Evolutionary conservation across 2,113 vertebrate genomes (phyloP).

Genomic region (Corythornis cristatus): DNA sequence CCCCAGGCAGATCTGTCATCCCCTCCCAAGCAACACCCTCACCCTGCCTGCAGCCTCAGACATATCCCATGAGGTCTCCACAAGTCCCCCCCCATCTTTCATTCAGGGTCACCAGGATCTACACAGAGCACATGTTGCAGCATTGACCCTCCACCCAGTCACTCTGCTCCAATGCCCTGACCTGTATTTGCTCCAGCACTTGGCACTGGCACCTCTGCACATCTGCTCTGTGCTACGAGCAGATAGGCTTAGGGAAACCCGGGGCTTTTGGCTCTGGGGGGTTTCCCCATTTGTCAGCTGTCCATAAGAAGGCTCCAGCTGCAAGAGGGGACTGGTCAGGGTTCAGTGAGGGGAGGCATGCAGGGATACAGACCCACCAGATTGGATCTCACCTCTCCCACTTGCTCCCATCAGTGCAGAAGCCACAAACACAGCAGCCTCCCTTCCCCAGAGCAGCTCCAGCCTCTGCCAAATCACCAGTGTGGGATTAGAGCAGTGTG

Average conservation of each 20-base stretch:
- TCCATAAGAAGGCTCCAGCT: background rate
- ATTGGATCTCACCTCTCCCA: background rate
- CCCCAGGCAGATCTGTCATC: background rate
- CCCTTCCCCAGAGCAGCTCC: background rate
- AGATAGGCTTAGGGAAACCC: background rate
- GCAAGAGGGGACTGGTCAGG: background rate
- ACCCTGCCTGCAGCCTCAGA: background rate
- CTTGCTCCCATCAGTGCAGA: background rate
- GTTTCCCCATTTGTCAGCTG: background rate
- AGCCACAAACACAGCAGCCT: background rate
- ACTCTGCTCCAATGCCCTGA: background rate
- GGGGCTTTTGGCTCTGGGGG: background rate
- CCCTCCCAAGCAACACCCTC: background rate
- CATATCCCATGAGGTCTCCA: fast-evolving
- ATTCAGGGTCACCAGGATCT: background rate
- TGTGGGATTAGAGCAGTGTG: background rate
- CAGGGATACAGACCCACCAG: fast-evolving
- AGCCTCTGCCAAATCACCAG: background rate
- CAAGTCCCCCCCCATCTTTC: fast-evolving
- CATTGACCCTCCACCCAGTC: too few species aligned
- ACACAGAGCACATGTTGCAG: background rate
- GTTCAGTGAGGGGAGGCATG: background rate
- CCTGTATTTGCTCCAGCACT: background rate
- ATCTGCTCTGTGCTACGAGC: background rate
- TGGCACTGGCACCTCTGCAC: background rate